A percentile compares a stretch with the other conserved stretches of the same genome.
phyloP scores from a whole-genome alignment of 1,140 invertebrate genomes.

The Drosophila equinoxialis region DNA sequence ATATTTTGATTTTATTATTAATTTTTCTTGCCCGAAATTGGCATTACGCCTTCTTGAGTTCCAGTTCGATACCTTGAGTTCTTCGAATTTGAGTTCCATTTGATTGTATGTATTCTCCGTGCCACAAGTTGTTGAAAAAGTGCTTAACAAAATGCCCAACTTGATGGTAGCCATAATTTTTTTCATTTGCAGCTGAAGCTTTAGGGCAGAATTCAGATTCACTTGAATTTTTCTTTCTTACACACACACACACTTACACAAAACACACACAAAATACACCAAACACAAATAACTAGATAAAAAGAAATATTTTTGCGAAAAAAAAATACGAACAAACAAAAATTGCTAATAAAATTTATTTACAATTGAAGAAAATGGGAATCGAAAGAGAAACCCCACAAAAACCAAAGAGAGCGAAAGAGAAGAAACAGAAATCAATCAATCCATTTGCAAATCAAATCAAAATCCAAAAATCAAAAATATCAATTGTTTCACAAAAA shows the following conservation, averaged over 20 bases:
- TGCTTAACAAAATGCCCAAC: conserved; percentile 16
- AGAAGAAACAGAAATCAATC: conserved; percentile 69
- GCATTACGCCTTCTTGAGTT: background rate
- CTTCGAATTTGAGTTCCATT: conserved; percentile 6
- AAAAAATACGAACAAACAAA: conserved; percentile 44
- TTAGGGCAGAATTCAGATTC: conserved; percentile 21
- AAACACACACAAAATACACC: conserved; percentile 23
- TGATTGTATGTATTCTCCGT: background rate
- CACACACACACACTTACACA: conserved; percentile 24
- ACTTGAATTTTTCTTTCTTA: conserved; percentile 26
- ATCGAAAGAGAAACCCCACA: conserved; percentile 42
- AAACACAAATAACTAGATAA: conserved; percentile 21
- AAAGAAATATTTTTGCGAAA: conserved; percentile 65
- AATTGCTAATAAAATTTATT: conserved; percentile 57
- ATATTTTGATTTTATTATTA: background rate
- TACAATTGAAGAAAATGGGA: conserved; percentile 47
- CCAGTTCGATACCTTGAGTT: background rate
- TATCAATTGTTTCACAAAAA: conserved; percentile 62
- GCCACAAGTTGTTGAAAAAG: conserved; percentile 2
- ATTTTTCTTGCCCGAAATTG: background rate
- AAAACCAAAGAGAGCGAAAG: conserved; percentile 78
- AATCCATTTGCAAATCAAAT: conserved; percentile 67
- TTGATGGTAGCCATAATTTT: conserved; percentile 29
- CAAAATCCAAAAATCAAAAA: conserved; percentile 32
- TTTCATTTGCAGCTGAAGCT: conserved; percentile 13